Conservation (phyloP, 2,797 vertebrate genomes). For the Saxicola maurus region DNA sequence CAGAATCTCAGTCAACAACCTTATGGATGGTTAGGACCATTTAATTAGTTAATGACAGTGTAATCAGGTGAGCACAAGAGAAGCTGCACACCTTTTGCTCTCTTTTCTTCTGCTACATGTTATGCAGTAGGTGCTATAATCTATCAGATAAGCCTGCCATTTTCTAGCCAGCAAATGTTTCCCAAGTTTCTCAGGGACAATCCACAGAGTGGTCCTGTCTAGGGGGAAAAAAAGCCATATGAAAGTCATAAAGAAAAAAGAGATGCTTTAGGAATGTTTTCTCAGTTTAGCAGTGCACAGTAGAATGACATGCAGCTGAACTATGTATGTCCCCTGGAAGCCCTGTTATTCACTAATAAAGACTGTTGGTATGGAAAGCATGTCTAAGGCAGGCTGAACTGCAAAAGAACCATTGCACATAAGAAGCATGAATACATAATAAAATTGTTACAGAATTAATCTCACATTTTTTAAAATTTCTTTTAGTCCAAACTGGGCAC, state of each 20-base stretch:
- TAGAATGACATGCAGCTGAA: background rate
- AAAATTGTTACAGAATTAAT: background rate
- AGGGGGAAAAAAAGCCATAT: background rate
- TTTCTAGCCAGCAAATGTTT: background rate
- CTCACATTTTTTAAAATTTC: background rate
- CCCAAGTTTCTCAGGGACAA: background rate
- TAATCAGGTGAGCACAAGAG: background rate
- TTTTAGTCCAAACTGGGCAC: background rate
- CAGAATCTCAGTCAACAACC: background rate
- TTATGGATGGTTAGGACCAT: background rate
- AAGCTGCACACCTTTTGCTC: fast-evolving
- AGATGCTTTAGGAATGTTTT: background rate
- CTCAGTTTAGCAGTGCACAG: background rate
- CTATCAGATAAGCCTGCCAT: background rate
- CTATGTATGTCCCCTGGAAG: background rate
- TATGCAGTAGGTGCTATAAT: background rate
- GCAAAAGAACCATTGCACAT: background rate
- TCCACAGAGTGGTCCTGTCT: background rate
- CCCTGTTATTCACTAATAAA: background rate
- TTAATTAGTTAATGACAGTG: background rate
- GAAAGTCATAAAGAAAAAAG: background rate
- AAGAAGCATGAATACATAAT: background rate
- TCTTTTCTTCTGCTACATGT: background rate
- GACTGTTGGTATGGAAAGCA: background rate
- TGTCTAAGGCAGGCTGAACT: background rate